phyloP scores from a whole-genome alignment of 2,888 invertebrate genomes.

The Dolomedes plantarius region DNA sequence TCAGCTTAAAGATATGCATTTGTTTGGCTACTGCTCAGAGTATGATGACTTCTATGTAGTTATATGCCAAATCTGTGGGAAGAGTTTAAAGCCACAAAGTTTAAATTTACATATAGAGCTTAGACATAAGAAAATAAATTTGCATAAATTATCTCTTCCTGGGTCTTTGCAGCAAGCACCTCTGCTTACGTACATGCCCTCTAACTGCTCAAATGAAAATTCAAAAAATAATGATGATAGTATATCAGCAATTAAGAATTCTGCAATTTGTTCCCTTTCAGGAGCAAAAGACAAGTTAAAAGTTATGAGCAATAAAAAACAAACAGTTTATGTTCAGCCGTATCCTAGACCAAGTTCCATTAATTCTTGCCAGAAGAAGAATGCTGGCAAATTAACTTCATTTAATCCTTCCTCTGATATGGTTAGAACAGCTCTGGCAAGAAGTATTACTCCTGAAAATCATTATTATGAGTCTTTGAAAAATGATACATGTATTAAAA shows the following conservation, averaged over 20 bases:
- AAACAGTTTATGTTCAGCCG: background rate
- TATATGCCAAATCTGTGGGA: conserved; percentile 14
- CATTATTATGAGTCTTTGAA: background rate
- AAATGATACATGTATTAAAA: background rate
- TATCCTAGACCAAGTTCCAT: conserved; percentile 6
- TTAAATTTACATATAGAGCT: conserved; percentile 21
- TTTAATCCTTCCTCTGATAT: background rate
- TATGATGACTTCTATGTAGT: background rate
- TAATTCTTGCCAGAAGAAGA: background rate
- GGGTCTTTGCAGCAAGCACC: background rate
- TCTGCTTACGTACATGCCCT: background rate
- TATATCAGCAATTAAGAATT: background rate
- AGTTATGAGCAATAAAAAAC: background rate
- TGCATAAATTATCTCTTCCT: no score
- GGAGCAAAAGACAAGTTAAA: background rate
- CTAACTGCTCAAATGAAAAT: background rate
- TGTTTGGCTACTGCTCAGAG: background rate
- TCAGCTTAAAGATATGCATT: background rate
- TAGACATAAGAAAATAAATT: background rate
- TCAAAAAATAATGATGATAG: background rate
- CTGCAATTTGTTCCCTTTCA: background rate
- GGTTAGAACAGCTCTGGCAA: background rate
- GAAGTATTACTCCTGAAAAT: background rate
- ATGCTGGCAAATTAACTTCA: background rate
- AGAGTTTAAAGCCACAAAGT: background rate